Evolutionary conservation across 1,140 invertebrate genomes (phyloP).

Genomic region (Kradibia gibbosae): DNA sequence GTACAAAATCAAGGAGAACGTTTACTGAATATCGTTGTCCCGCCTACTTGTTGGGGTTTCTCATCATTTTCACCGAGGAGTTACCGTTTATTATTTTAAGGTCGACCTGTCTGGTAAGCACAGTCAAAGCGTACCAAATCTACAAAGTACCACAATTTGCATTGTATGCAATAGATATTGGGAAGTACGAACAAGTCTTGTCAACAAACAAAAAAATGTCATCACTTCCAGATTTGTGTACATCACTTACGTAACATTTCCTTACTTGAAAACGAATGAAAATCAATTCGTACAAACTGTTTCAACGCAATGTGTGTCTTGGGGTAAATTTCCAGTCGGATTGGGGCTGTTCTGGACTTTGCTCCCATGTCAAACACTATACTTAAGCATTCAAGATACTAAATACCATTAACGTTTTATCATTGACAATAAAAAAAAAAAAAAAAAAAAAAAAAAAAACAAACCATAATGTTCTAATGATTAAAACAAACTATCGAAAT

Average conservation of each 20-base stretch:
- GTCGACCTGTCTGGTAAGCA: slow-evolving; percentile 47
- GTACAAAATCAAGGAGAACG: slow-evolving; percentile 53
- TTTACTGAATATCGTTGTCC: slow-evolving; percentile 55
- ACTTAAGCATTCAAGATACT: slow-evolving; percentile 51
- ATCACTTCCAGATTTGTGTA: slow-evolving; percentile 47
- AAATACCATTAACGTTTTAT: slow-evolving; percentile 50
- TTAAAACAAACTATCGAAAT: slow-evolving; percentile 18
- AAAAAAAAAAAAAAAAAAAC: too few species aligned
- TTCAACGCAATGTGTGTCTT: slow-evolving; percentile 45
- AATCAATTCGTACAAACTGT: slow-evolving; percentile 46
- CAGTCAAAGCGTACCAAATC: slow-evolving; percentile 50
- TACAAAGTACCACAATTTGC: slow-evolving; percentile 42
- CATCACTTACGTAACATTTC: slow-evolving; percentile 35
- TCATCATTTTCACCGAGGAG: slow-evolving; percentile 46
- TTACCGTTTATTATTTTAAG: slow-evolving; percentile 47
- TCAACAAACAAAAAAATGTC: slow-evolving; percentile 49
- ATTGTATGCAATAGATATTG: slow-evolving; percentile 44
- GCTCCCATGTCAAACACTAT: slow-evolving; percentile 65
- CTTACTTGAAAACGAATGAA: slow-evolving; percentile 44
- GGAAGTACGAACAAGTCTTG: slow-evolving; percentile 44
- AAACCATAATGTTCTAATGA: slow-evolving; percentile 19
- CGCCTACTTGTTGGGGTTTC: slow-evolving; percentile 45
- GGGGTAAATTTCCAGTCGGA: slow-evolving; percentile 50
- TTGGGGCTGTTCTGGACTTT: slow-evolving; percentile 56
- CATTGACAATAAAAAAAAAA: slow-evolving; percentile 33